Conservation (phyloP, 2,888 invertebrate species). For the Pollenia labialis region DNA sequence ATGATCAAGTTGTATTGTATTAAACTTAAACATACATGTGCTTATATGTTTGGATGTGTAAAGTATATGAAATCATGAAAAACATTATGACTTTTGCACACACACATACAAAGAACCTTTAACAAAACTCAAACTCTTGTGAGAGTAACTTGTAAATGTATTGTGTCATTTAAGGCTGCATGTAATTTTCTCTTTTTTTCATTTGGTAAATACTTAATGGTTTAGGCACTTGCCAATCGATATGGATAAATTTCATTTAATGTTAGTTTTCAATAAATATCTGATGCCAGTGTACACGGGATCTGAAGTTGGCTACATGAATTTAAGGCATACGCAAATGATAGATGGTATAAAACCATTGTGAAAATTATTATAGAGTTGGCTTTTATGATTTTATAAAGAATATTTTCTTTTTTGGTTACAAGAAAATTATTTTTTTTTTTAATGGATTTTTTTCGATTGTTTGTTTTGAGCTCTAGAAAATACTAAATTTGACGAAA, state of each 20-base stretch:
- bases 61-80: no score
- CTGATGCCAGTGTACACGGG: slow-evolving; percentile 17
- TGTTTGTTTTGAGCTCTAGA: no score
- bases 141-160: background rate
- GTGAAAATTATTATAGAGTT: background rate
- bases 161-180: slow-evolving; percentile 9
- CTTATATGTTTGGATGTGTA: background rate
- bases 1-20: slow-evolving; percentile 46
- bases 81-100: slow-evolving; percentile 15
- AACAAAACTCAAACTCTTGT: no score
- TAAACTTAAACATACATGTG: slow-evolving; percentile 34
- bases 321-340: background rate
- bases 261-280: slow-evolving; percentile 55
- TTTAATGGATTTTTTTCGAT: no score
- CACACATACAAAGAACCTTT: background rate
- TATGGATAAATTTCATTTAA: slow-evolving; percentile 50
- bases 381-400: background rate
- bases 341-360: slow-evolving; percentile 20
- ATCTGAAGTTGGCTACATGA: slow-evolving; percentile 25
- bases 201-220: slow-evolving; percentile 5
- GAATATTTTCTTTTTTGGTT: background rate
- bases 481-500: no score
- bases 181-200: slow-evolving; percentile 15
- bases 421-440: no score
- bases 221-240: slow-evolving; percentile 38